phyloP scores from a whole-genome alignment of 2,888 invertebrate genomes.

The Parnassius mnemosyne region DNA sequence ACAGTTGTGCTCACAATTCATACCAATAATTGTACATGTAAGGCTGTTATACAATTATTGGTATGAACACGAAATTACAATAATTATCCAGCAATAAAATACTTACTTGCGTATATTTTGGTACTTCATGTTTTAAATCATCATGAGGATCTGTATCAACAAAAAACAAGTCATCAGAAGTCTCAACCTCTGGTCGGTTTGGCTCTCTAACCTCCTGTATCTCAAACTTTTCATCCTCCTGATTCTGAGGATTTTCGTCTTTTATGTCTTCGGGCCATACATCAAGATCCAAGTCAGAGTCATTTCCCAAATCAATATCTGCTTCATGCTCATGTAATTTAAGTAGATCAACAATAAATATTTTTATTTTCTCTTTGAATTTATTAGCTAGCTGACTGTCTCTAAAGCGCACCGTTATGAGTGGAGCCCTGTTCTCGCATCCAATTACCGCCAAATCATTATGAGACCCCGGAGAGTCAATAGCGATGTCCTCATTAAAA shows the following conservation, averaged over 20 bases:
- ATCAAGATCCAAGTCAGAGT: constrained; percentile 63
- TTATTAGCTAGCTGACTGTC: constrained; percentile 62
- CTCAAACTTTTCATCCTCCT: constrained; percentile 29
- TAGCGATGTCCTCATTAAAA: constrained; percentile 58
- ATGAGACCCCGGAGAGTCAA: constrained; percentile 61
- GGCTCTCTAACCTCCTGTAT: constrained; percentile 11
- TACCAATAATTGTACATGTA: too few relatives aligned
- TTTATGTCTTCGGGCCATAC: constrained; percentile 65
- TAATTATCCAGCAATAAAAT: neutral
- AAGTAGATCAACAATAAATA: constrained; percentile 68
- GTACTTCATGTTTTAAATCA: constrained; percentile 46
- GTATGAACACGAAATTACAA: neutral
- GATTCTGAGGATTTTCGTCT: constrained; percentile 34
- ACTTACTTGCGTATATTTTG: constrained; percentile 62
- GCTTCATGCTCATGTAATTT: constrained; percentile 51
- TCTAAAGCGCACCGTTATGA: constrained; percentile 69
- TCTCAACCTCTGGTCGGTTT: constrained; percentile 32
- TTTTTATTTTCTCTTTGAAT: constrained; percentile 70
- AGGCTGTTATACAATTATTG: too few relatives aligned
- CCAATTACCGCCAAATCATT: constrained; percentile 60
- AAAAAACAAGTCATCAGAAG: constrained; percentile 62
- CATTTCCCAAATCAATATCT: constrained; percentile 46
- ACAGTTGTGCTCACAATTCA: too few relatives aligned
- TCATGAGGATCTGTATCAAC: constrained; percentile 62
- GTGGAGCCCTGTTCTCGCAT: constrained; percentile 64